Percentiles rank a stretch among this genome's conserved stretches.
Conservation (phyloP, 2,113 vertebrate genomes). For the Zosterops pallidus region DNA sequence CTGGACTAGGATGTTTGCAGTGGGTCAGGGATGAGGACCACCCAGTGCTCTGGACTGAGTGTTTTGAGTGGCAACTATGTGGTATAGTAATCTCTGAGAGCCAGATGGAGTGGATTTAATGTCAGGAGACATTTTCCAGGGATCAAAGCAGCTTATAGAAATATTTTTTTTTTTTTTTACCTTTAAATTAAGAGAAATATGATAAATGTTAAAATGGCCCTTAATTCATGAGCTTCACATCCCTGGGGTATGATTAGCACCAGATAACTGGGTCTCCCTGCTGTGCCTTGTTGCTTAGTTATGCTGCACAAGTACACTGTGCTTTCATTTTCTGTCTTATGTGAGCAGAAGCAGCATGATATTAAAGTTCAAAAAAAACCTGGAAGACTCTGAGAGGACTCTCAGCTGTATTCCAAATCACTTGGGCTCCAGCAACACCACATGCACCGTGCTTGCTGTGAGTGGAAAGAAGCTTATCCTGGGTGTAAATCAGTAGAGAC, state of each 20-base stretch:
- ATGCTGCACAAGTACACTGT: background rate
- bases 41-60: background rate
- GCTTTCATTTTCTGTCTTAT: conserved; percentile 38
- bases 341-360: conserved; percentile 10
- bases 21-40: background rate
- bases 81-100: background rate
- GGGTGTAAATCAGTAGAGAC: background rate
- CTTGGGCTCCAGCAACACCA: background rate
- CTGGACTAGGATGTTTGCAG: background rate
- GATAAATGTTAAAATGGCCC: conserved; percentile 50
- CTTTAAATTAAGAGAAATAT: conserved; percentile 46
- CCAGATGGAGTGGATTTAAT: conserved; percentile 8
- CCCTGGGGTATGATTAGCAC: conserved; percentile 48
- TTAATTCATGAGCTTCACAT: conserved; percentile 6
- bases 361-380: background rate
- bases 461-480: background rate
- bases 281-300: conserved; percentile 45
- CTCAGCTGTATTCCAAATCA: background rate
- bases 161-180: conserved; percentile 37
- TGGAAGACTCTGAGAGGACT: background rate
- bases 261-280: conserved; percentile 33
- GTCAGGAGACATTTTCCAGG: conserved; percentile 1
- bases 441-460: background rate
- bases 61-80: background rate
- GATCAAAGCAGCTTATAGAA: conserved; percentile 46